Evolutionary conservation across 53 echinoderm and acorn worm genomes (phyloP).

Genomic region (Apostichopus leukothele): DNA sequence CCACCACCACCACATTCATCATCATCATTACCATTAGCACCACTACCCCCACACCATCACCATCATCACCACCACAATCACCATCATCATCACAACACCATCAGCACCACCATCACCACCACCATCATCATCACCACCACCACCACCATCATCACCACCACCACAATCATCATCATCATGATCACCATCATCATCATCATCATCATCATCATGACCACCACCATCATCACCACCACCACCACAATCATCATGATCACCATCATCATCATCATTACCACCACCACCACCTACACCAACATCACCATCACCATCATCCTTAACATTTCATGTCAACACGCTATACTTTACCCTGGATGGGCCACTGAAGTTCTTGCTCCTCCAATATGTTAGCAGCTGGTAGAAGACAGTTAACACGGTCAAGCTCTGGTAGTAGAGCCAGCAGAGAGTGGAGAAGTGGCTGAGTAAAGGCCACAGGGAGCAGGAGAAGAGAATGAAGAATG

Average conservation of each 20-base stretch:
- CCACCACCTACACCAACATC: conserved; percentile 43
- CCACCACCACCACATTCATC: too few species aligned
- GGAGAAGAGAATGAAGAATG: conserved; percentile 87
- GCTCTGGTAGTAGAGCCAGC: conserved; percentile 81
- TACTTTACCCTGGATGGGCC: conserved; percentile 87
- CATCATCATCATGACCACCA: conserved; percentile 49
- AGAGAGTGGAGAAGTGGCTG: conserved; percentile 83
- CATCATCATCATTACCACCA: conserved; percentile 57
- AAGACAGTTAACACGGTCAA: conserved; percentile 82
- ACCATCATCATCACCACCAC: not conserved
- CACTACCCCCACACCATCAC: not conserved
- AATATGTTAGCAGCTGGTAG: conserved; percentile 82
- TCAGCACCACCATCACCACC: not conserved
- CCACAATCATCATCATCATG: not conserved
- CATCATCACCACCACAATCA: not conserved
- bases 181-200: not conserved
- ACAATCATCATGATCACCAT: conserved; percentile 56
- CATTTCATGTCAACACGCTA: not conserved
- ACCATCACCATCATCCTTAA: conserved; percentile 21
- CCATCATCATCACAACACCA: not conserved
- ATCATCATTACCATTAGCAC: too few species aligned
- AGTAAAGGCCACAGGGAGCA: conserved; percentile 87
- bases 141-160: not conserved
- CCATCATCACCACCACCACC: conserved; percentile 54
- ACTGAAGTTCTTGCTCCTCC: conserved; percentile 96